Base-by-base conservation (phyloP, 1,140 invertebrate genomes). In the Stegodyphus dumicola region DNA sequence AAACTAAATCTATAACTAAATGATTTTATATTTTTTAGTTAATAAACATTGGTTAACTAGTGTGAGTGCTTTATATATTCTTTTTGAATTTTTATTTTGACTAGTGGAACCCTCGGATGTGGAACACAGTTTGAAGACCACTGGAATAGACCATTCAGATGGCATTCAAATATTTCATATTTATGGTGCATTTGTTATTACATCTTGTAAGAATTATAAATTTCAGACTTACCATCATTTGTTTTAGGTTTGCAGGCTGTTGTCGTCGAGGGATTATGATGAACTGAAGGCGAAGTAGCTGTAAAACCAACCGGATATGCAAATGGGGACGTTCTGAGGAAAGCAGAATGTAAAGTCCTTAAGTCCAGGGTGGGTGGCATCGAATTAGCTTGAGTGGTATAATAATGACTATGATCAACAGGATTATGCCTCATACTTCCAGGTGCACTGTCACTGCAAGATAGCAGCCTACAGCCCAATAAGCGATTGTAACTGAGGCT, bases 281-380 rank as follows among this genome's bases (percentile, higher is more conserved):
- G 74, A 67, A 85, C 64, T 18, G 80, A n/a, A 56, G 64, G 65
- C 9, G 70, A 11, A 73, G 75, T 17, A 52, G 65, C 56, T 2
- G 66, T 78, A 53, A 78, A 86, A 15, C 84, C 76, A 52, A 77
- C 84, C 6, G 66, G 67, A 52, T 78, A 86, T n/a, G 53, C 53
- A 53, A 73, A 86, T 52, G 75, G 67, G 1, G 84, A 73, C 18
- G 67, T 18, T 33, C 67, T 78, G 7, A 78, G 11, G 67, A 78
- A 65, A 15, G 75, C 9, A 11, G 83, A 64, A 48, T 85, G 83
- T 17, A 85, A 73, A 53, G 75, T 78, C 76, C 84, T 78, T 66
- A 86, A 69, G 56, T 86, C 84, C 9, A 85, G 9, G 11, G 73
- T 52, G 17, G 73, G 64, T 6, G 53, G 70, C 66, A 86, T 77